Percentiles rank a stretch among this genome's conserved stretches.
Evolutionary conservation across 2,888 invertebrate species (phyloP).

Genomic region (Tetranychus truncatus): DNA sequence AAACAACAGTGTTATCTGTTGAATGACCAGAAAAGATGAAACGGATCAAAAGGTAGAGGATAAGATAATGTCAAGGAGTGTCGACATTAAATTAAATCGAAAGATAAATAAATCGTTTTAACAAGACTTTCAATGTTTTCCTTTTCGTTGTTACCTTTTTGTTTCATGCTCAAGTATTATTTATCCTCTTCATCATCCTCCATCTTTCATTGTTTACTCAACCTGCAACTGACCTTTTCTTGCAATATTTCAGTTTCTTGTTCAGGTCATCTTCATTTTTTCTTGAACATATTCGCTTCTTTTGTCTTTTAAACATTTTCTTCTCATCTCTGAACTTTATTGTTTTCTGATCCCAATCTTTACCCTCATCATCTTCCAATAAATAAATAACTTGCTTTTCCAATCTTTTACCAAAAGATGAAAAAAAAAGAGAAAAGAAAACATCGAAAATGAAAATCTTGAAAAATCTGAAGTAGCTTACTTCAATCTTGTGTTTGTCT

Average conservation of each 20-base stretch:
- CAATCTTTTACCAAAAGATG: neutral
- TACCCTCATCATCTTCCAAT: neutral
- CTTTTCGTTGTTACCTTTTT: neutral
- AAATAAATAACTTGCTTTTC: neutral
- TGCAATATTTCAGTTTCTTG: neutral
- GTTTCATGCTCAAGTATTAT: neutral
- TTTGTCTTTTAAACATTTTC: neutral
- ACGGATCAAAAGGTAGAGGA: neutral
- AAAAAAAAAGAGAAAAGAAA: neutral
- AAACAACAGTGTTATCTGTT: too few relatives aligned
- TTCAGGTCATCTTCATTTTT: slow-evolving; percentile 7
- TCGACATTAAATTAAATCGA: neutral
- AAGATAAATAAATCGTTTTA: neutral
- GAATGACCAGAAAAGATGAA: neutral
- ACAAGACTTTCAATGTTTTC: neutral
- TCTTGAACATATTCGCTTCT: neutral
- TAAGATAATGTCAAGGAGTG: neutral
- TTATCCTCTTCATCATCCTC: neutral
- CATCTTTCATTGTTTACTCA: neutral
- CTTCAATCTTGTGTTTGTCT: neutral
- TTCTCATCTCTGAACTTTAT: neutral
- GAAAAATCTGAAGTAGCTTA: neutral
- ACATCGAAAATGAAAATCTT: neutral
- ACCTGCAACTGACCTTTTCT: neutral
- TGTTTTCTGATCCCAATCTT: neutral